A percentile compares a stretch with the other conserved stretches of the same genome.
These are phyloP conservation scores for Diogma glabrata DNA, from an alignment of 2,888 invertebrate species.

Conservation along the genomic window DNA sequence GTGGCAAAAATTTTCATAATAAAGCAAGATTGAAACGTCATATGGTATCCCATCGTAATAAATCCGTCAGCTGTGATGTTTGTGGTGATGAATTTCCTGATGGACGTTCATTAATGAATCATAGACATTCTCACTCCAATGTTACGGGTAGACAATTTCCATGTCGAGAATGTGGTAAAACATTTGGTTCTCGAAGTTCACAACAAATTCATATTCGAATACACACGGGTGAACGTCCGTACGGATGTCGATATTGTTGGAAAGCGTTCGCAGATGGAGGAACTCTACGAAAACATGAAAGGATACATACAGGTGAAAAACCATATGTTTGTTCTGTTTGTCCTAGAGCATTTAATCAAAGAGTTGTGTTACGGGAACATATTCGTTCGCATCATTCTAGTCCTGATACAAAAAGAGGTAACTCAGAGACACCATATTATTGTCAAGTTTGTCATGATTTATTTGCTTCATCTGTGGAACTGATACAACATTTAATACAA, in stretches of 20 bases:
- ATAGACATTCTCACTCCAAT: constrained; percentile 49
- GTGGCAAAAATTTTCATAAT: constrained; percentile 59
- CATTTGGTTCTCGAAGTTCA: constrained; percentile 73
- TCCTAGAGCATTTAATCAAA: constrained; percentile 76
- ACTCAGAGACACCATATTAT: constrained; percentile 50
- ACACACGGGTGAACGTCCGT: constrained; percentile 72
- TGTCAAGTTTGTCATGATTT: constrained; percentile 67
- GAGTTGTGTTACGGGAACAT: constrained; percentile 73
- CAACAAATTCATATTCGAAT: constrained; percentile 79
- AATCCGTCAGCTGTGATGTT: constrained; percentile 55
- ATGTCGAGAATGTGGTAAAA: constrained; percentile 73
- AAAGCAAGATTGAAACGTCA: constrained; percentile 53
- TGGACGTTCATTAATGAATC: constrained; percentile 55
- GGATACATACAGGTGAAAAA: constrained; percentile 77
- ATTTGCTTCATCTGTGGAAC: constrained; percentile 56
- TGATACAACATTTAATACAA: constrained; percentile 72
- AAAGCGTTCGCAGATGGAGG: constrained; percentile 84
- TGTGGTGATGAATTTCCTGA: constrained; percentile 61
- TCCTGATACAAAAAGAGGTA: constrained; percentile 56
- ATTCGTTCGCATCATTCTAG: constrained; percentile 79
- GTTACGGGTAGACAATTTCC: constrained; percentile 55
- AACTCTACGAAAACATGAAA: constrained; percentile 70
- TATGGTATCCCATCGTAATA: constrained; percentile 59
- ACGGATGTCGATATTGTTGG: constrained; percentile 78
- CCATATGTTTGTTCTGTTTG: constrained; percentile 81